Percentiles rank a stretch among this genome's conserved stretches.
These are phyloP conservation scores for Ophioderma brevispina DNA, from an alignment of 35 echinoderm and acorn worm genomes.

Conservation along the genomic window DNA sequence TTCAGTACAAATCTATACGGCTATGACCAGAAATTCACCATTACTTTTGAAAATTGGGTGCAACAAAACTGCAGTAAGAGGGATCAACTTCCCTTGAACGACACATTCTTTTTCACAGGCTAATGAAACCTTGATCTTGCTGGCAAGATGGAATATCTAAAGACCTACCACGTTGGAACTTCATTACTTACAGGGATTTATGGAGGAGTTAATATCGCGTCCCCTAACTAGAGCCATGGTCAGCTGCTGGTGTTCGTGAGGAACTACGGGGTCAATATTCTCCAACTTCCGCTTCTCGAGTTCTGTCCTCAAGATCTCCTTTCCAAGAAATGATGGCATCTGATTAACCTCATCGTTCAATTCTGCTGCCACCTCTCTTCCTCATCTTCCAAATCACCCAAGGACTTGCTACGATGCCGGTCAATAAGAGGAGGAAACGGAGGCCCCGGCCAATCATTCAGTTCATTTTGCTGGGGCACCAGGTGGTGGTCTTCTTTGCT, in stretches of 20 bases:
- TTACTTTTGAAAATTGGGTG: too few relatives aligned
- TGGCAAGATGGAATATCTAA: too few relatives aligned
- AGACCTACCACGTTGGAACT: too few relatives aligned
- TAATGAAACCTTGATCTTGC: too few relatives aligned
- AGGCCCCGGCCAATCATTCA: conserved; percentile 84
- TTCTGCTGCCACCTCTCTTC: conserved; percentile 52
- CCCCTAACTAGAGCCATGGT: conserved; percentile 59
- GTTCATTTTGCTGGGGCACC: conserved; percentile 60
- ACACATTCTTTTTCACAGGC: too few relatives aligned
- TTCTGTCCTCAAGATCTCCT: conserved; percentile 78
- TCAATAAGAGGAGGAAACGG: conserved; percentile 56
- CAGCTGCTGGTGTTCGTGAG: conserved; percentile 87
- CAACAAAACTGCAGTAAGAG: too few relatives aligned
- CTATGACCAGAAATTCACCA: too few relatives aligned
- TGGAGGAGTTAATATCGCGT: conserved; percentile 84
- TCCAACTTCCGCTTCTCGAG: conserved; percentile 68
- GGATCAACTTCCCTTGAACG: too few relatives aligned
- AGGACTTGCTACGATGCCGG: conserved; percentile 62
- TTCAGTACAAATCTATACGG: too few relatives aligned
- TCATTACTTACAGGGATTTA: conserved; percentile 64
- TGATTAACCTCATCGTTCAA: conserved; percentile 56
- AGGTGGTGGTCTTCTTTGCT: conserved; percentile 73
- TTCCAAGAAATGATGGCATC: conserved; percentile 73
- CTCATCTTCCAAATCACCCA: conserved; percentile 56
- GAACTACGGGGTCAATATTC: conserved; percentile 89